Conservation (phyloP, 2,888 invertebrate species). For the Drosophila affinis region DNA sequence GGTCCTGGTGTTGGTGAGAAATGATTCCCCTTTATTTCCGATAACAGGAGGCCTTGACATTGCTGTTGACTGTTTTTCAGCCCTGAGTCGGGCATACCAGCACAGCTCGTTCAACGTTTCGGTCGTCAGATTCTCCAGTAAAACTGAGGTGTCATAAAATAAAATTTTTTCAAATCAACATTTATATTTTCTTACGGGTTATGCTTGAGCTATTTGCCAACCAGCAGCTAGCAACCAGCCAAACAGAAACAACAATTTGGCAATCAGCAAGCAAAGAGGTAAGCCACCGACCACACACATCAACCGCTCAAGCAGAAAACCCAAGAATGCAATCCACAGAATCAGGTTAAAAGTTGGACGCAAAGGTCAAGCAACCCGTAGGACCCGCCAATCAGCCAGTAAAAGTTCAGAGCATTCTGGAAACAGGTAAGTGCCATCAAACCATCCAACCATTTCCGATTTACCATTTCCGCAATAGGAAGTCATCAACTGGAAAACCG, state of each 20-base stretch:
- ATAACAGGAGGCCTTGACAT: conserved; percentile 22
- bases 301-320: neutral
- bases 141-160: conserved; percentile 28
- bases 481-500: neutral
- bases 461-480: no score
- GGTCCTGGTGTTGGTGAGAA: no score
- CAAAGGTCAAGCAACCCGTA: neutral
- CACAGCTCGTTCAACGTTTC: conserved; percentile 57
- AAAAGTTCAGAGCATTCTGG: no score
- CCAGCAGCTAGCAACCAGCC: no score
- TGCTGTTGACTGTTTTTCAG: neutral
- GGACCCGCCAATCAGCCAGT: no score
- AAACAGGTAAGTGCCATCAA: no score
- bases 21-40: neutral
- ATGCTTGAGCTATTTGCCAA: neutral
- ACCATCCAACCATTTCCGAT: no score
- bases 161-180: conserved; percentile 29
- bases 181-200: neutral
- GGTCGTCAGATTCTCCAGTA: conserved; percentile 53
- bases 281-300: neutral
- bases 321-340: neutral
- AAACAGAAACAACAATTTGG: neutral
- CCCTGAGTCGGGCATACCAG: conserved; percentile 28
- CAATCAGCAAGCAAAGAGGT: neutral
- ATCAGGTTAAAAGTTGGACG: neutral